Conservation (phyloP, 2,113 vertebrate genomes). For the Rhodinocichla rosea region DNA sequence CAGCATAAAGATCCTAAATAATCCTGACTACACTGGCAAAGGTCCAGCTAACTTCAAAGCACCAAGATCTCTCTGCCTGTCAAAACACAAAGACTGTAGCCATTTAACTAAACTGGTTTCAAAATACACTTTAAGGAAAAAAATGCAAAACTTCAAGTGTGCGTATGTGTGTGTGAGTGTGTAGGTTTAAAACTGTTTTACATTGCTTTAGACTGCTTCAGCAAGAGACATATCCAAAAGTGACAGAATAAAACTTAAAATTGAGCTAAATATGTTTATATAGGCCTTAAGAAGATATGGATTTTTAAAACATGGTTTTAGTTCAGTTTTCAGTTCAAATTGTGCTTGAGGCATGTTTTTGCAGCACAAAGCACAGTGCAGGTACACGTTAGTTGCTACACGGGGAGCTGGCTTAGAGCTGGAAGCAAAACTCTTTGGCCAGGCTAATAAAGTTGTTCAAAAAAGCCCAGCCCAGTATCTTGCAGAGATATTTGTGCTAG, state of each 20-base stretch:
- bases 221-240: neutral
- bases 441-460: neutral
- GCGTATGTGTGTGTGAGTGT: neutral
- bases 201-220: neutral
- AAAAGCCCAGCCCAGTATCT: neutral
- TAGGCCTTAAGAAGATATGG: neutral
- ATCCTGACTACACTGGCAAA: neutral
- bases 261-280: neutral
- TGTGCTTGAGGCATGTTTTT: neutral
- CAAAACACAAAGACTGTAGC: constrained; percentile 3
- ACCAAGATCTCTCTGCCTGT: neutral
- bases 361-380: neutral
- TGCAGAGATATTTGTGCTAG: neutral
- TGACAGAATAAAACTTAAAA: neutral
- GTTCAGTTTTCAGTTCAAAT: neutral
- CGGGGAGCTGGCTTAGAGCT: neutral
- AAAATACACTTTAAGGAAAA: neutral
- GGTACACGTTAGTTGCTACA: accelerated
- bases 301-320: neutral
- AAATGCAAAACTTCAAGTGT: neutral
- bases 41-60: constrained; percentile 18
- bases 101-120: neutral
- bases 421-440: neutral
- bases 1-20: neutral
- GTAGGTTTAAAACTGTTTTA: neutral